phyloP scores from a whole-genome alignment of 1,140 invertebrate species.

The Nasonia giraulti region DNA sequence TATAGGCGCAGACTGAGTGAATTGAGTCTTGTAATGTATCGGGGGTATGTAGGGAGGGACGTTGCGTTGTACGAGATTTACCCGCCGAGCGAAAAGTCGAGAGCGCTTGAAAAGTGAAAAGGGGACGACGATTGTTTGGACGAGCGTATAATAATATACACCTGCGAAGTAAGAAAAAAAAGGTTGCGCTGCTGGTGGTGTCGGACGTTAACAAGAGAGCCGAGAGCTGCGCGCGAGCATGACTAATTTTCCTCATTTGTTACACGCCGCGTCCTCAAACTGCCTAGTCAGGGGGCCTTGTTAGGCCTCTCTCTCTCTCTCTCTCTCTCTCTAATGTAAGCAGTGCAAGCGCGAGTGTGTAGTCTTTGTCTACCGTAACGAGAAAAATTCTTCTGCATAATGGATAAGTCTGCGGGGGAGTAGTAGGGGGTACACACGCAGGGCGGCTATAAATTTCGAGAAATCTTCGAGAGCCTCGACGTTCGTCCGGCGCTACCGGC shows the following conservation, averaged over 20 bases:
- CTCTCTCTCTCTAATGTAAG: not conserved
- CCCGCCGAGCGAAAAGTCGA: too few species aligned
- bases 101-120: too few species aligned
- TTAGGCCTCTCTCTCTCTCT: not conserved
- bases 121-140: too few species aligned
- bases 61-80: too few species aligned
- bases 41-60: too few species aligned
- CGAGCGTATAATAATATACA: not conserved
- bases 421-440: too few species aligned
- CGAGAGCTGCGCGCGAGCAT: not conserved
- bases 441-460: not conserved
- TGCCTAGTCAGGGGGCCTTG: constrained; percentile 22
- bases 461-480: not conserved
- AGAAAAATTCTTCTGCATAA: constrained; percentile 17
- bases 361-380: not conserved
- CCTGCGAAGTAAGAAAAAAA: not conserved
- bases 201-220: not conserved
- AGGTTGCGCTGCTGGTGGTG: not conserved
- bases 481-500: too few species aligned
- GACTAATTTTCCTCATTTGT: constrained; percentile 26
- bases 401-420: not conserved
- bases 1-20: too few species aligned
- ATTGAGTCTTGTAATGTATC: too few species aligned
- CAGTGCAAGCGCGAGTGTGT: not conserved
- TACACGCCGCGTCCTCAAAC: constrained; percentile 5